These are phyloP conservation scores for Catalaphyllia jardinei DNA, from an alignment of 64 coral and sea anemone species.

Conservation along the genomic window DNA sequence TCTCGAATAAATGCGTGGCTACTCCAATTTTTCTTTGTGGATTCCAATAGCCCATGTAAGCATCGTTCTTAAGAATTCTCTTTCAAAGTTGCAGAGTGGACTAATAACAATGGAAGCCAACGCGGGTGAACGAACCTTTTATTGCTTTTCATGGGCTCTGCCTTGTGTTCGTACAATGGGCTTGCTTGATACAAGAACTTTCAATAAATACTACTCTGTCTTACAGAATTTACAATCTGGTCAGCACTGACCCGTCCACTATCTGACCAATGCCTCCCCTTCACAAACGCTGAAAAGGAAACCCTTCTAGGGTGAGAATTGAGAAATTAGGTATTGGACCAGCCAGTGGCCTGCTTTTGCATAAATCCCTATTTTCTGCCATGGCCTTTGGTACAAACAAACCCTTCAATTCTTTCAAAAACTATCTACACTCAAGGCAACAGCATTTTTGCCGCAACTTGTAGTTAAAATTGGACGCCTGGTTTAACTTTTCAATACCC, in stretches of 20 bases:
- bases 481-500: too few species aligned
- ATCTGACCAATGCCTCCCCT: too few species aligned
- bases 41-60: too few species aligned
- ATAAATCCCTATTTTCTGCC: neutral
- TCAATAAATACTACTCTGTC: conserved; percentile 9
- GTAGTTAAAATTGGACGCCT: too few species aligned
- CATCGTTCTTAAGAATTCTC: too few species aligned
- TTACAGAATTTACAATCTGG: conserved; percentile 14
- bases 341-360: neutral
- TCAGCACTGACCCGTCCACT: neutral
- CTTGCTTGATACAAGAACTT: neutral
- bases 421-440: too few species aligned
- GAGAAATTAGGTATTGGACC: neutral
- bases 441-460: too few species aligned
- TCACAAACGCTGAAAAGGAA: too few species aligned
- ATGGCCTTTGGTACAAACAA: neutral
- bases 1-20: too few species aligned
- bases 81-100: neutral
- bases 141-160: conserved; percentile 2
- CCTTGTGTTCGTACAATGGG: neutral
- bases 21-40: too few species aligned
- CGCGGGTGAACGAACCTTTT: neutral
- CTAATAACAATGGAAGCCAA: neutral
- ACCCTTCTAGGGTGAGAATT: neutral
- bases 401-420: neutral